Base-by-base conservation (phyloP, 2,113 vertebrate species). In the Platycercus adscitus region DNA sequence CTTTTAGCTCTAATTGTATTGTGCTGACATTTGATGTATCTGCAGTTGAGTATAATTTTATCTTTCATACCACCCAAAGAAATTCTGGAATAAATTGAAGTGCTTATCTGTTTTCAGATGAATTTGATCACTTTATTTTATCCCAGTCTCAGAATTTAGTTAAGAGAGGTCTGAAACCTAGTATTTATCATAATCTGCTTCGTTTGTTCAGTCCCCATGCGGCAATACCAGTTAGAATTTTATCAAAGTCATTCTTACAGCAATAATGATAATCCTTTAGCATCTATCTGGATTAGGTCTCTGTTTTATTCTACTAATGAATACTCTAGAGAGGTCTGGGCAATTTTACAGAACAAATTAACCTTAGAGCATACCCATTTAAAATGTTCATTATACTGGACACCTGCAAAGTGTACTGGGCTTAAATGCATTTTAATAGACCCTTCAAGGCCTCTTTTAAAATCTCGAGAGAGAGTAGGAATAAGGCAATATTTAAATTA, bases 281-380 rank as follows among this genome's bases (percentile, higher is more conserved):
- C 82, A 96, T 94, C 95, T 94, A 92, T 96, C 89, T 97, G 94
- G 95, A 95, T 97, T 96, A 93, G 70, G 94, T 94, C 79, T 96
- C 86, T 95, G 83, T 95, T 96, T 98, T 97, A 97, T 97, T 95
- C 87, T 81, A 68, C 97, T 98, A 98, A 98, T 97, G 96, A 98
- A 97, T 97, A 95, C 97, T 96, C 98, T 89, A 79, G 97, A 97
- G 97, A 89, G 86, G 93, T 94, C 77, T 53, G 91, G 73, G 91
- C 82, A 96, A 97, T 97, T 98, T 98, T 96, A 97, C 47, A 94
- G 95, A 98, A 96, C 97, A 97, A 98, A 98, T 98, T 98, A 98
- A 98, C 97, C 96, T 97, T 83, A 96, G 77, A 95, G 87, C 95
- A 91, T 85, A 96, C 73, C 77, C 93, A 93, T 95, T 97, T 96